Evolutionary conservation across 2,888 invertebrate genomes (phyloP).

Genomic region (Rhingia campestris): DNA sequence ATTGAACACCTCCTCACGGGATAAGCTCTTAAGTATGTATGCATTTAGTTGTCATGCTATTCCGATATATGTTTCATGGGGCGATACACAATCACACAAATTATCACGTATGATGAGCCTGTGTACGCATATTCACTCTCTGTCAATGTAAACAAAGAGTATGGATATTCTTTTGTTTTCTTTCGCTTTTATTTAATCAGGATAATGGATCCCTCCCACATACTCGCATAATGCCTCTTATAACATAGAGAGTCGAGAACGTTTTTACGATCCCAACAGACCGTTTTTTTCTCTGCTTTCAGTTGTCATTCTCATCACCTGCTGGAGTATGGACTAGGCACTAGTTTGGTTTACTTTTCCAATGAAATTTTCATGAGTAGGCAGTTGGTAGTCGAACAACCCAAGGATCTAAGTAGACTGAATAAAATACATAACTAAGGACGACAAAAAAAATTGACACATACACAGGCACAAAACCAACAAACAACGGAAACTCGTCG

Average conservation of each 20-base stretch:
- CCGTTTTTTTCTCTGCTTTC: conserved; percentile 3
- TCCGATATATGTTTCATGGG: conserved; percentile 44
- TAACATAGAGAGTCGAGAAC: conserved; percentile 49
- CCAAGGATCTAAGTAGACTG: conserved; percentile 33
- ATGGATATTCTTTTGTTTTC: conserved; percentile 12
- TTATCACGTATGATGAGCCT: conserved; percentile 56
- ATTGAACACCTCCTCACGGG: conserved; percentile 30
- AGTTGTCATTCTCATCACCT: neutral
- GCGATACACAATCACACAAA: conserved; percentile 52
- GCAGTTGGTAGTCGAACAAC: conserved; percentile 17
- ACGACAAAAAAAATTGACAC: neutral
- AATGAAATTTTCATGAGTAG: conserved; percentile 60
- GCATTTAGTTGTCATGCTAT: conserved; percentile 21
- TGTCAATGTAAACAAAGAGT: conserved; percentile 3
- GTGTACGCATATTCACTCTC: conserved; percentile 15
- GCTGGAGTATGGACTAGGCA: conserved; percentile 5
- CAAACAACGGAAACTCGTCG: conserved; percentile 32
- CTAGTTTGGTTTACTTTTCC: conserved; percentile 55
- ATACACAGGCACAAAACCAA: conserved; percentile 22
- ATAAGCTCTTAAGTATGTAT: neutral
- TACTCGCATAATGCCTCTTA: conserved; percentile 24
- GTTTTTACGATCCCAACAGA: conserved; percentile 49
- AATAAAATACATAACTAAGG: conserved; percentile 27
- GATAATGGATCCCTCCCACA: conserved; percentile 49
- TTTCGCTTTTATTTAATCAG: conserved; percentile 56